Percentiles rank a stretch among this genome's conserved stretches.
phyloP scores from a whole-genome alignment of 2,113 vertebrate genomes.

The Amblyopsis rosae region DNA sequence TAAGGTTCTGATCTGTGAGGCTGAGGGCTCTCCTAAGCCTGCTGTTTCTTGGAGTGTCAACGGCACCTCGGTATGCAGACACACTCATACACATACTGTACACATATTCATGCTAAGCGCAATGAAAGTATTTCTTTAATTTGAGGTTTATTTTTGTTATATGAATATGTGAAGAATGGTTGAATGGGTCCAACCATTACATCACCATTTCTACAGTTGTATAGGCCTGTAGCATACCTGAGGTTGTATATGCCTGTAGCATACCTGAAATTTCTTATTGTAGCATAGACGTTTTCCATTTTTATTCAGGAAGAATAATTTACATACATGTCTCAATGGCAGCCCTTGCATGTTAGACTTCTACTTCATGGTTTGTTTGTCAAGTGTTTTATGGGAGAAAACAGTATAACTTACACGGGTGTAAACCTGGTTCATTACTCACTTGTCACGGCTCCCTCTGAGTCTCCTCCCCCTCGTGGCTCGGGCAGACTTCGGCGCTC shows the following conservation, averaged over 20 bases:
- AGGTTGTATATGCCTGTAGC: no score
- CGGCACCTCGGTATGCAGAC: constrained; percentile 78
- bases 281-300: background rate
- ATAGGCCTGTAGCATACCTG: no score
- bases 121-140: no score
- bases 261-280: no score
- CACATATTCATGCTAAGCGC: background rate
- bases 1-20: constrained; percentile 86
- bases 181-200: no score
- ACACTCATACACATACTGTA: background rate
- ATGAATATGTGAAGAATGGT: no score
- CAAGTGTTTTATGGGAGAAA: constrained; percentile 15
- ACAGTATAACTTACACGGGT: constrained; percentile 21
- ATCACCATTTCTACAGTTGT: no score
- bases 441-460: no score
- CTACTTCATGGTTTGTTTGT: background rate
- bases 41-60: constrained; percentile 89
- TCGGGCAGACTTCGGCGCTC: no score
- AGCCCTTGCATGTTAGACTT: constrained; percentile 8
- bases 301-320: background rate
- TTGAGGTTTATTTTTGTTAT: no score
- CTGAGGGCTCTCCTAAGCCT: constrained; percentile 92
- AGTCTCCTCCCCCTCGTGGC: no score
- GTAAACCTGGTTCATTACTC: constrained; percentile 37
- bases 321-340: constrained; percentile 5